These are phyloP conservation scores for Drosophila dunni DNA, from an alignment of 1,140 invertebrate genomes.

Conservation along the genomic window DNA sequence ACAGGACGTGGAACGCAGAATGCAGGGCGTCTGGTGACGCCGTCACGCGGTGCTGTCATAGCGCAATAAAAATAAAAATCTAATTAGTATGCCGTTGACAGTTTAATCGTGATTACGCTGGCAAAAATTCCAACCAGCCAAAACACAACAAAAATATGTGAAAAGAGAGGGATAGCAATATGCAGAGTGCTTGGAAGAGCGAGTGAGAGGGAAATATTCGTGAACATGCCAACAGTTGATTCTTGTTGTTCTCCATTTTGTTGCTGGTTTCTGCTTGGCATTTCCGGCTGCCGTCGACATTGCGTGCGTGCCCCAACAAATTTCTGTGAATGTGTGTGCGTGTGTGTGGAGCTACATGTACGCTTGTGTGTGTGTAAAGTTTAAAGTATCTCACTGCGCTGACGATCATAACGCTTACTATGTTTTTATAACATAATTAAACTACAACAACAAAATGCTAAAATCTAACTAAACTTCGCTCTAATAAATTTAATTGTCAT, in stretches of 20 bases:
- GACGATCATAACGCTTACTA: not conserved
- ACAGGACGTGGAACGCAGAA: not conserved
- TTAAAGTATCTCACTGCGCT: constrained; percentile 19
- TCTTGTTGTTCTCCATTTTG: constrained; percentile 57
- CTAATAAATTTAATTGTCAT: no score
- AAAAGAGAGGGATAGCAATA: not conserved
- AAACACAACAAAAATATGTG: constrained; percentile 14
- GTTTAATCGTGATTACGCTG: constrained; percentile 84
- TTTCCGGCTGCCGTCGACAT: constrained; percentile 73
- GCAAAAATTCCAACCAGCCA: constrained; percentile 69
- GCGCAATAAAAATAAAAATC: constrained; percentile 84
- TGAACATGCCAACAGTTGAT: constrained; percentile 83
- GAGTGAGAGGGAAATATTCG: constrained; percentile 46
- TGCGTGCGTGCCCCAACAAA: constrained; percentile 69
- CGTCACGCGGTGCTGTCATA: constrained; percentile 79
- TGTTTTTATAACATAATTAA: not conserved
- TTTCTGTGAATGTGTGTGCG: constrained; percentile 11
- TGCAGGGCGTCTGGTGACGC: constrained; percentile 50
- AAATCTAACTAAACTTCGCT: no score
- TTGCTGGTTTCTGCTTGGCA: constrained; percentile 60
- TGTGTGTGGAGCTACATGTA: constrained; percentile 13
- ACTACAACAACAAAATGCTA: no score
- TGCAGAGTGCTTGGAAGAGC: not conserved
- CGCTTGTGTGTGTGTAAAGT: constrained; percentile 52
- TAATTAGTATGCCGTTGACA: constrained; percentile 84